These are phyloP conservation scores for Ecdyonurus torrentis DNA, from an alignment of 2,888 invertebrate genomes.

Conservation along the genomic window DNA sequence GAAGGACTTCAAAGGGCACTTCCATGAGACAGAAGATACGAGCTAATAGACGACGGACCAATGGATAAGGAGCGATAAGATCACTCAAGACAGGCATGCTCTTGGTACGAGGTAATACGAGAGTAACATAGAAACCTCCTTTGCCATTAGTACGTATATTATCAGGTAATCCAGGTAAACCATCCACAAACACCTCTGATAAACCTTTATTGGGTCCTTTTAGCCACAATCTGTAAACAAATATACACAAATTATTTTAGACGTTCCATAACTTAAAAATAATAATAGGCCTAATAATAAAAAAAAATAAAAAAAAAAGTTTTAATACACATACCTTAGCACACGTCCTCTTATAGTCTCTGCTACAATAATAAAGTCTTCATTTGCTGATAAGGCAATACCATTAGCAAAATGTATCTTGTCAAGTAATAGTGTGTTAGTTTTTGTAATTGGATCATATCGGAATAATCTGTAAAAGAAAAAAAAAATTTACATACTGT, in stretches of 20 bases:
- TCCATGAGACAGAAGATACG: constrained; percentile 42
- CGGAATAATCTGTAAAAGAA: constrained; percentile 48
- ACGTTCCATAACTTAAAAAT: no score
- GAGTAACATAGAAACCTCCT: constrained; percentile 47
- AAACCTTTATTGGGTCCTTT: constrained; percentile 67
- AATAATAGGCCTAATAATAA: background rate
- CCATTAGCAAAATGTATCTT: constrained; percentile 81
- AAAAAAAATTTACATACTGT: background rate
- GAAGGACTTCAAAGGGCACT: constrained; percentile 41
- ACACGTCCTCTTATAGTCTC: constrained; percentile 53
- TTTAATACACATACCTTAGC: constrained; percentile 29
- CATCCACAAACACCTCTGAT: constrained; percentile 61
- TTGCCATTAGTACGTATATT: constrained; percentile 41
- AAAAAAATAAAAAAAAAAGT: background rate
- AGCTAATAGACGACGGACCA: constrained; percentile 43
- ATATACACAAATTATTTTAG: background rate
- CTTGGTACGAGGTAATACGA: constrained; percentile 36
- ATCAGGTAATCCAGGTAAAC: constrained; percentile 60
- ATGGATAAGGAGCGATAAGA: constrained; percentile 41
- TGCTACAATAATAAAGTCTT: constrained; percentile 61
- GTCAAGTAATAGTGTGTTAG: constrained; percentile 55
- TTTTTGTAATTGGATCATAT: constrained; percentile 60
- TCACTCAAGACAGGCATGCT: constrained; percentile 38
- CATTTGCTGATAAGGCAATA: constrained; percentile 58
- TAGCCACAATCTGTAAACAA: constrained; percentile 42